These are phyloP conservation scores for Sturmia bella DNA, from an alignment of 2,888 invertebrate species.

Conservation along the genomic window DNA sequence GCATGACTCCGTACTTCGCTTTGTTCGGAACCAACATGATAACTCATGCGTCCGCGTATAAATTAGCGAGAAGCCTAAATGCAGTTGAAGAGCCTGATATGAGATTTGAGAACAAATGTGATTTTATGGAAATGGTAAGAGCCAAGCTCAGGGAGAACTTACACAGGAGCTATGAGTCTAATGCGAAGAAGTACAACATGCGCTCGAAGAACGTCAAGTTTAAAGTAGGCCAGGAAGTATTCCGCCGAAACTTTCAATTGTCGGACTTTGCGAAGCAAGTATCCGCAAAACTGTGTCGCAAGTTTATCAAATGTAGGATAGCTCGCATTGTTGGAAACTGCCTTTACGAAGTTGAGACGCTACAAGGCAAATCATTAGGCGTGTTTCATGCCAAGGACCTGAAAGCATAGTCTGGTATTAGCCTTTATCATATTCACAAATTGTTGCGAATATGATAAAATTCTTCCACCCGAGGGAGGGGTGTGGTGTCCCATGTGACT, in stretches of 20 bases:
- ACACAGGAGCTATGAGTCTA: neutral
- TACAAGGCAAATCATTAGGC: neutral
- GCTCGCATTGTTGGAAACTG: neutral
- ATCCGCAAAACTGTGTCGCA: neutral
- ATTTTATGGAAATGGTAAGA: neutral
- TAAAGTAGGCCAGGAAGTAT: neutral
- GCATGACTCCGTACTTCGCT: neutral
- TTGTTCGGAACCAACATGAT: no score
- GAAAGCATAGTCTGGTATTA: no score
- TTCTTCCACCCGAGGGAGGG: no score
- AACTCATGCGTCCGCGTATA: neutral
- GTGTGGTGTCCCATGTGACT: no score
- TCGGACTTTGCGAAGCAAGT: neutral
- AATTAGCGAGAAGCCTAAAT: neutral
- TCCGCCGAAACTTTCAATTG: no score
- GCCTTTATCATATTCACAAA: no score
- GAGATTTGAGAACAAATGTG: no score
- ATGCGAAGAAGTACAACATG: neutral
- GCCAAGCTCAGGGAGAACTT: neutral
- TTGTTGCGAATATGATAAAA: no score
- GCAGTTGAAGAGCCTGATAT: neutral
- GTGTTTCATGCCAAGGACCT: no score
- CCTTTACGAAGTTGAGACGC: neutral
- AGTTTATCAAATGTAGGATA: constrained; percentile 1
- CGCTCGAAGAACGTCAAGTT: neutral